phyloP scores from a whole-genome alignment of 2,113 vertebrate genomes.

The Ctenodactylus gundi region DNA sequence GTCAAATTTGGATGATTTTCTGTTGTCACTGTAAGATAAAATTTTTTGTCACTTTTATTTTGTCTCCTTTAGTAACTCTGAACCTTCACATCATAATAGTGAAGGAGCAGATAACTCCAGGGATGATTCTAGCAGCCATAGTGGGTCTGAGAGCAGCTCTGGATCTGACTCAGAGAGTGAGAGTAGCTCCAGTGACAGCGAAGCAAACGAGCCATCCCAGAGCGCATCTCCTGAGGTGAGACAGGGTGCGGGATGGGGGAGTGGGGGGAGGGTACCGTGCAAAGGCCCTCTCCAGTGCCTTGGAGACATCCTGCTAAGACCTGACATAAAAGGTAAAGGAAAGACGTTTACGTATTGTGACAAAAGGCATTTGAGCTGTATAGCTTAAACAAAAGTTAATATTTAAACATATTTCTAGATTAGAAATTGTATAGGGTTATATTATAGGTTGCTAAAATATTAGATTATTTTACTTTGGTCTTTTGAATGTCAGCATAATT shows the following conservation, averaged over 20 bases:
- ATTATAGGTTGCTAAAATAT: background rate
- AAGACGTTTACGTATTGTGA: background rate
- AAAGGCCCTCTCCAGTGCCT: background rate
- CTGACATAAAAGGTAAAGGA: background rate
- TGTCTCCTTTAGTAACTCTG: constrained; percentile 84
- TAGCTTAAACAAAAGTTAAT: background rate
- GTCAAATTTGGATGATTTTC: constrained; percentile 29
- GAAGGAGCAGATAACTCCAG: constrained; percentile 93
- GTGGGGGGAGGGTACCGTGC: background rate
- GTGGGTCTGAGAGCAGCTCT: constrained; percentile 98
- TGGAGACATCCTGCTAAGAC: background rate
- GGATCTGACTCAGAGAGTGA: constrained; percentile 98
- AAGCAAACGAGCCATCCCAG: constrained; percentile 94
- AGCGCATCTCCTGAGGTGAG: constrained; percentile 94
- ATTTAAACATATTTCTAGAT: background rate
- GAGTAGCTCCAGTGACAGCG: constrained; percentile 98
- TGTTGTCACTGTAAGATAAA: background rate
- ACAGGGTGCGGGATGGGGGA: no score
- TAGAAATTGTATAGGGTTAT: background rate
- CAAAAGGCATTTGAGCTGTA: background rate
- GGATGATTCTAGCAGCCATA: constrained; percentile 98
- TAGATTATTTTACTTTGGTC: background rate
- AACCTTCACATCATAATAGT: constrained; percentile 91
- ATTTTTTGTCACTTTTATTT: constrained; percentile 43
- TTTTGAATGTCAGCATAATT: background rate